Evolutionary conservation across 2,797 vertebrate species (phyloP).

Genomic region (Hypotaenidia okinawae): DNA sequence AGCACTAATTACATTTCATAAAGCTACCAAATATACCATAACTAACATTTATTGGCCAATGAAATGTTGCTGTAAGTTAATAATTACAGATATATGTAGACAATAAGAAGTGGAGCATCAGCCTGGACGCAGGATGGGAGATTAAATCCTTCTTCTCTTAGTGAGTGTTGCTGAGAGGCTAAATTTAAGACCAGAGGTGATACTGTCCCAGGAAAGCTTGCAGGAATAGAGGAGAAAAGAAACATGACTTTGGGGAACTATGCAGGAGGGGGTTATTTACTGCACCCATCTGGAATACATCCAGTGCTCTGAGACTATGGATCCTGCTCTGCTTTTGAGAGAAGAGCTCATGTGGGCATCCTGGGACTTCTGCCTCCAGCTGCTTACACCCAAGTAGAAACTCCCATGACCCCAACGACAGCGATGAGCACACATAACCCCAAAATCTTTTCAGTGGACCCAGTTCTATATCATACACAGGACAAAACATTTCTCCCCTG

Average conservation of each 20-base stretch:
- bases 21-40: slow-evolving; percentile 71
- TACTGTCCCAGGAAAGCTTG: not conserved
- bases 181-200: not conserved
- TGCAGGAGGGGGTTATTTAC: not conserved
- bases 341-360: not conserved
- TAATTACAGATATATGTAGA: slow-evolving; percentile 73
- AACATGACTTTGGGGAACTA: not conserved
- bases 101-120: slow-evolving; percentile 65
- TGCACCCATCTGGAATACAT: not conserved
- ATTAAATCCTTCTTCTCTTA: slow-evolving; percentile 50
- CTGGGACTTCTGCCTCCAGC: not conserved
- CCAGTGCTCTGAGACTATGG: not conserved
- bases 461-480: not conserved
- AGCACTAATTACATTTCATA: slow-evolving; percentile 73
- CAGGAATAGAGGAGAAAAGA: not conserved
- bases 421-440: not conserved
- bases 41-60: slow-evolving; percentile 75
- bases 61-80: slow-evolving; percentile 72
- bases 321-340: not conserved
- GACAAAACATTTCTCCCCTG: not conserved
- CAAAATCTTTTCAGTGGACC: not conserved
- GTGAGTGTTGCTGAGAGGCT: not conserved
- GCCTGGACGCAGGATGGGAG: not conserved
- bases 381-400: not conserved
- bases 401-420: fast-evolving